Conservation (phyloP, 1,140 invertebrate genomes). For the Colletes latitarsis region DNA sequence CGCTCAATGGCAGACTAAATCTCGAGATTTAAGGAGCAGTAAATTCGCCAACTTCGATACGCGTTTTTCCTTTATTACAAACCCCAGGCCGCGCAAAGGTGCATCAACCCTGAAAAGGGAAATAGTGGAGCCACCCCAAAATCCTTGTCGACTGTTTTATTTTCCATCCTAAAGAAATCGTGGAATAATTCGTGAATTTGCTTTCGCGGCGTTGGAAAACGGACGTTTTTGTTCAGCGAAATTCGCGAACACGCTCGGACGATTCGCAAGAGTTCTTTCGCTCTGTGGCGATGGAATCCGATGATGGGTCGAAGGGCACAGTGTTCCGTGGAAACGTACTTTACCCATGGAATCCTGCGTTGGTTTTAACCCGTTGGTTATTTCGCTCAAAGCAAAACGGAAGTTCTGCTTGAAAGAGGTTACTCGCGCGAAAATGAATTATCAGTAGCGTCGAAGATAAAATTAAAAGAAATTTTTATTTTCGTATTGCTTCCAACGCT, state of each 20-base stretch:
- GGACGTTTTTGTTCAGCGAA: not conserved
- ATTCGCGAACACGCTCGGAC: not conserved
- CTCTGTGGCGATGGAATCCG: not conserved
- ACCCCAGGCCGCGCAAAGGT: not conserved
- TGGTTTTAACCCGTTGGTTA: not conserved
- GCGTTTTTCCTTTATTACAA: slow-evolving; percentile 12
- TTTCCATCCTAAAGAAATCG: slow-evolving; percentile 12
- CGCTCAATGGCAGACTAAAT: slow-evolving; percentile 34
- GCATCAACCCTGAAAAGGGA: slow-evolving; percentile 6
- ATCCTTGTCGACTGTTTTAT: not conserved
- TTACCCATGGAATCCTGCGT: not conserved
- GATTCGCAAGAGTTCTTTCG: too few species aligned
- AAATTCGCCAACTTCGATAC: slow-evolving; percentile 55
- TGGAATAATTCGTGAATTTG: slow-evolving; percentile 6
- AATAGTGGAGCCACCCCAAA: not conserved
- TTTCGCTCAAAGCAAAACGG: too few species aligned
- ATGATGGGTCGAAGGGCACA: not conserved
- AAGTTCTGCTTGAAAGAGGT: too few species aligned
- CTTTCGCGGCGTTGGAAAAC: not conserved
- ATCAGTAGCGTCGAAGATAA: too few species aligned
- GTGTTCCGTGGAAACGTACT: not conserved
- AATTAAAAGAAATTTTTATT: too few species aligned
- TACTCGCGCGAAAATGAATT: too few species aligned
- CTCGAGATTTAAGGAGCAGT: slow-evolving; percentile 32
- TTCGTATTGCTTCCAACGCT: too few species aligned